Evolutionary conservation across 1,140 invertebrate genomes (phyloP).

Genomic region (Caligus rogercresseyi): DNA sequence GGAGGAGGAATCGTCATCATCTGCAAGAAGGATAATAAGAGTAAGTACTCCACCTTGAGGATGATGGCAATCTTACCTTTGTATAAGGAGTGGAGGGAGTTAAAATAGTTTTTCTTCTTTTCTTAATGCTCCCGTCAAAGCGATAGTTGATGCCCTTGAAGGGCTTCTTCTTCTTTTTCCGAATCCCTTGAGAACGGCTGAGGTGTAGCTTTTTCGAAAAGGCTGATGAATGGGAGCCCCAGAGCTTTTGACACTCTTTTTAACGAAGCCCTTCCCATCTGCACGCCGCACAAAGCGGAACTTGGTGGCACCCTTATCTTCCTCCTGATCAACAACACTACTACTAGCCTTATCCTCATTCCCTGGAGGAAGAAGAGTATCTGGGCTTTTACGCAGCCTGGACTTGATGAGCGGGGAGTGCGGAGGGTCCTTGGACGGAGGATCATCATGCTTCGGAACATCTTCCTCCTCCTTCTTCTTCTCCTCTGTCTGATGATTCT

Average conservation of each 20-base stretch:
- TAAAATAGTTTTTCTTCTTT: not conserved
- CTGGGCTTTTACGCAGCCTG: too few relatives aligned
- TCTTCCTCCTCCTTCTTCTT: too few relatives aligned
- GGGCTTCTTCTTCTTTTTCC: constrained; percentile 11
- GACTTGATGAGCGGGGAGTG: too few relatives aligned
- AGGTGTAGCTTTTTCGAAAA: not conserved
- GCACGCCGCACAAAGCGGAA: not conserved
- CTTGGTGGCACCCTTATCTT: not conserved
- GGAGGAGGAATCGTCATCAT: not conserved
- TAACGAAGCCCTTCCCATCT: not conserved
- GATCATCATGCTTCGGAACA: too few relatives aligned
- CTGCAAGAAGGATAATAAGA: too few relatives aligned
- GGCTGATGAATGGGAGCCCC: not conserved
- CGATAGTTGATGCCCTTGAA: constrained; percentile 13
- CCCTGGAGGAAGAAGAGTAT: too few relatives aligned
- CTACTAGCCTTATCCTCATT: too few relatives aligned
- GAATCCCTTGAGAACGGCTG: not conserved
- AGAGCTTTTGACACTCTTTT: not conserved
- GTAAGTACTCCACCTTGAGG: too few relatives aligned
- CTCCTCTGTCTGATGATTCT: too few relatives aligned
- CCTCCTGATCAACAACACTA: not conserved
- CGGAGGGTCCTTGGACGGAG: too few relatives aligned
- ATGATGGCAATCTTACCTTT: too few relatives aligned
- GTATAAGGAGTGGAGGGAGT: not conserved
- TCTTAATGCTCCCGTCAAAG: constrained; percentile 16